Evolutionary conservation across 2,797 vertebrate species (phyloP), one percentile per base, ranked within the genome.

Genomic region (Aulostomus chinensis): DNA sequence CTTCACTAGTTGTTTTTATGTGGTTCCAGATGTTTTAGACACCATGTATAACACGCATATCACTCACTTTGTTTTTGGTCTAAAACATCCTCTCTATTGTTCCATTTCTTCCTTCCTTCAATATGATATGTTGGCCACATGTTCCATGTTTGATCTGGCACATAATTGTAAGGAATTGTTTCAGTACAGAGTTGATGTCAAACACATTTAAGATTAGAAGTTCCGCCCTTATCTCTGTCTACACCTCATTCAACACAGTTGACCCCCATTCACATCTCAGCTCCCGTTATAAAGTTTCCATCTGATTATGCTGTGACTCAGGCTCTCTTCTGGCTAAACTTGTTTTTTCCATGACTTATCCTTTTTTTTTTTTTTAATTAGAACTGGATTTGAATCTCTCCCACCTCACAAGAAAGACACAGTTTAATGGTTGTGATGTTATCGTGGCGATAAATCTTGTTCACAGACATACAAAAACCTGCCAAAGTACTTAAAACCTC

Each of bases 101-200:
- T 72, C 42, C 32, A 22, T 17, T 15, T 51, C 38, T 11, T 37
- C 13, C 10, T 39, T 48, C 57, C 49, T 58, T 35, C 11, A 7
- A 48, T 47, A 47, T 30, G 61, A 56, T 43, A 43, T 2, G 50
- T 45, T 30, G 12, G 40, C 72, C 65, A 67, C 35, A 35, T 65
- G 63, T 55, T 76, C 60, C 24, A 34, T 47, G 62, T 81, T 79
- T 60, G 51, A 68, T 37, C 62, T 57, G 49, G 58, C 52, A 41
- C 31, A 34, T 35, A 26, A 64, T 58, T 55, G 9, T 48, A 28
- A 55, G 46, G 36, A 54, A 46, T 38, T 41, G 51, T 59, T 56
- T 55, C 48, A 45, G 42, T 38, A 61, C 29, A 4, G 28, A 1
- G 0, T 9, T 50, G 48, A 39, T 70, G 61, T 80, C 56, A 60